Evolutionary conservation across 2,888 invertebrate genomes (phyloP), one percentile per base, ranked within the genome.

Genomic region (Erebia epiphron): DNA sequence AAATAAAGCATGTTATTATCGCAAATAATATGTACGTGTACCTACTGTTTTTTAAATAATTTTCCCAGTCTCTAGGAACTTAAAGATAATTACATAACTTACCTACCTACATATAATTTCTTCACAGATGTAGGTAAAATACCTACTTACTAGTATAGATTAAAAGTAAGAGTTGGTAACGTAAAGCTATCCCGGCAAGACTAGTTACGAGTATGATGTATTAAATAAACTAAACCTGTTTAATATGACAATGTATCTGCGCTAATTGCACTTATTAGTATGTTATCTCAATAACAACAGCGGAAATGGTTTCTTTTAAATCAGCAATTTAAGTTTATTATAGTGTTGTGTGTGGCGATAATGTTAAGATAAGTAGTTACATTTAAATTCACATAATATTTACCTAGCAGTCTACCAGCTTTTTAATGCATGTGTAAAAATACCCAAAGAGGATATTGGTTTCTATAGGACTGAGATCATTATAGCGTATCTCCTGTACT

Each of bases 21-120:
- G 66, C 64, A 60, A 60, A 46, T 43, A 21, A 43, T 46, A 21
- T 13, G 43, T 26, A 49, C 14, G 61, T 57, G 49, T 10, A 69
- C n/a, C n/a, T n/a, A n/a, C 67, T 41, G 60, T 66, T 77, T 72
- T 76, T 82, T 78, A 21, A 79, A 77, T 69, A 80, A 81, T 79
- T 83, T 76, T 75, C 65, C 57, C 67, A 66, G 67, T 49, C 68
- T 71, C 71, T 41, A 75, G 75, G 74, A 76, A 70, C 58, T 54
- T 63, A 60, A 68, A 67, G 69, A 74, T 75, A 70, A 35, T 35
- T 35, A 35, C 35, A 35, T 35, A 35, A 35, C 35, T 35, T 35
- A 35, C 70, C 72, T 75, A 35, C 35, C 7, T 35, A 35, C 70
- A 73, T 75, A 74, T 76, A 79, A 81, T 80, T 78, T 75, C 69